Evolutionary conservation across 1,140 invertebrate species (phyloP).

Genomic region (Ruditapes philippinarum): DNA sequence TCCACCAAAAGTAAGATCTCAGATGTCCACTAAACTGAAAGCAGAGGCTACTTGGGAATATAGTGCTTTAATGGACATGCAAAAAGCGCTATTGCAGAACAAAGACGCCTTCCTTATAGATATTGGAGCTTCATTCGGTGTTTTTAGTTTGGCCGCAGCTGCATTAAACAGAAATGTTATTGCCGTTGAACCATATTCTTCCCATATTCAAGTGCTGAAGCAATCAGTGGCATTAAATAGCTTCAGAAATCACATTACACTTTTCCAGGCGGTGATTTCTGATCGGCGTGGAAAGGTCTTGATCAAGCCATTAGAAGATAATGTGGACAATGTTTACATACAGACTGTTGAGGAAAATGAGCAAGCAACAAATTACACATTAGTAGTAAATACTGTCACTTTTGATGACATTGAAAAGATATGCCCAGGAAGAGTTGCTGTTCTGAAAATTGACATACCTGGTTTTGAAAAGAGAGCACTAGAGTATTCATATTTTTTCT

Average conservation of each 20-base stretch:
- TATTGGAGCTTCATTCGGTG: not conserved
- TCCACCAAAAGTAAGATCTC: not conserved
- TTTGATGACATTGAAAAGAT: not conserved
- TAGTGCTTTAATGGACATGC: not conserved
- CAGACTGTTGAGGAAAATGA: conserved; percentile 3
- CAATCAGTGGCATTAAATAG: not conserved
- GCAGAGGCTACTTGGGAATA: not conserved
- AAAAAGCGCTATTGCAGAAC: not conserved
- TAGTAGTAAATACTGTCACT: not conserved
- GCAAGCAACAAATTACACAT: not conserved
- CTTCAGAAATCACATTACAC: not conserved
- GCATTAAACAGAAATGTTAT: not conserved
- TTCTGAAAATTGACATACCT: not conserved
- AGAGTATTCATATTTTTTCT: conserved; percentile 1
- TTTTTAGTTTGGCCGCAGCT: not conserved
- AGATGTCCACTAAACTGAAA: not conserved
- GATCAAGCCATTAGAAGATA: not conserved
- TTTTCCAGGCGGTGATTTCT: not conserved
- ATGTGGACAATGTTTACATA: conserved; percentile 6
- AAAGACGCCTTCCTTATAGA: not conserved
- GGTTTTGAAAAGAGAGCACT: not conserved
- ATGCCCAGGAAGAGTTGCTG: not conserved
- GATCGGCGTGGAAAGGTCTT: not conserved
- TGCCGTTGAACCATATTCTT: not conserved
- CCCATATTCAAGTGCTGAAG: not conserved